Percentiles rank a stretch among this genome's conserved stretches.
phyloP scores from a whole-genome alignment of 2,797 vertebrate genomes.

The Ptychobarbus kaznakovi region DNA sequence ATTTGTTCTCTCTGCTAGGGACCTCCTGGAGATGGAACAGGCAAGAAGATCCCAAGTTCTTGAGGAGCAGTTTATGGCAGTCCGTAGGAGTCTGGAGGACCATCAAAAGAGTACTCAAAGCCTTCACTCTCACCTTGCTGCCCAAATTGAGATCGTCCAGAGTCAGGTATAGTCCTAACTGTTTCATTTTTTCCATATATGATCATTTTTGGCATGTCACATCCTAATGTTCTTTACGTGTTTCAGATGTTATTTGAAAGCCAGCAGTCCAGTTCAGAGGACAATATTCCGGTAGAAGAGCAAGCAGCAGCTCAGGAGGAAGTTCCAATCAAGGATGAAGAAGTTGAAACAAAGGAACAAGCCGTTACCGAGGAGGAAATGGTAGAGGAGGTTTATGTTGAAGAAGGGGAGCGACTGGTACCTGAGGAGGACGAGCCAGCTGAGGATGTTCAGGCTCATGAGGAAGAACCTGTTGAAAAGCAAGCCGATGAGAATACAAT shows the following conservation, averaged over 20 bases:
- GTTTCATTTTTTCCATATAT: background rate
- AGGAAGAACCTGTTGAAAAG: slow-evolving; percentile 16
- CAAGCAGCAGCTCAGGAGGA: slow-evolving; percentile 24
- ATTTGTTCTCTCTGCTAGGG: slow-evolving; percentile 48
- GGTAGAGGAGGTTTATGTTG: background rate
- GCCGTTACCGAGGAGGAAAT: background rate
- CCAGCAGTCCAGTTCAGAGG: slow-evolving; percentile 31
- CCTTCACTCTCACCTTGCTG: slow-evolving; percentile 59
- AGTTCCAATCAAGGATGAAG: slow-evolving; percentile 1
- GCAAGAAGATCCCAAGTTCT: slow-evolving; percentile 49
- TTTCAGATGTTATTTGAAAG: slow-evolving; percentile 52
- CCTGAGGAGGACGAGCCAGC: background rate
- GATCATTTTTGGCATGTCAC: background rate
- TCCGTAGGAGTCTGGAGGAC: slow-evolving; percentile 64
- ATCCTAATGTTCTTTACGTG: slow-evolving; percentile 15
- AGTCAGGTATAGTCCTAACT: slow-evolving; percentile 41
- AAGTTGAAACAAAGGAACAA: slow-evolving; percentile 20
- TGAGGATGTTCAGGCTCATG: slow-evolving; percentile 18
- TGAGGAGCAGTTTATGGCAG: slow-evolving; percentile 60
- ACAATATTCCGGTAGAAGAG: slow-evolving; percentile 22
- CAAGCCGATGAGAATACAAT: background rate
- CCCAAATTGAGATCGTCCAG: slow-evolving; percentile 58
- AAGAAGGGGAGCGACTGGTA: slow-evolving; percentile 6
- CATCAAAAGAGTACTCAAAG: slow-evolving; percentile 59
- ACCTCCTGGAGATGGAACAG: slow-evolving; percentile 56